phyloP scores from a whole-genome alignment of 2,888 invertebrate species.

The Rhagonycha lutea region DNA sequence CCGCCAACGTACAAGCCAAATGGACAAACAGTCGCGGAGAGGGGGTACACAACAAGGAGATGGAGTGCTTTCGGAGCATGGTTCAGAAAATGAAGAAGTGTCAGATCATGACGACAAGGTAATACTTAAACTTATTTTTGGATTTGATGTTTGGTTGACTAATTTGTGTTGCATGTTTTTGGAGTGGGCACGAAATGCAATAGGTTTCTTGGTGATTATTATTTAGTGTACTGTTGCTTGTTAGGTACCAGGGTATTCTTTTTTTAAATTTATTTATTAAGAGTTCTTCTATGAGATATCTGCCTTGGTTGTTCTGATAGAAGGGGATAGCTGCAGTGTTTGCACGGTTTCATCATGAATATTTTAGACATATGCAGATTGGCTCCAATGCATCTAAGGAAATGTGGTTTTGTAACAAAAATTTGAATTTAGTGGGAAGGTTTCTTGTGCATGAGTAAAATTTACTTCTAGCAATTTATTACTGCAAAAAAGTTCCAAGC shows the following conservation, averaged over 20 bases:
- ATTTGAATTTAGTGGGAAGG: background rate
- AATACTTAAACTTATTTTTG: slow-evolving; percentile 35
- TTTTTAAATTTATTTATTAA: background rate
- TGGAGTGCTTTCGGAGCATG: slow-evolving; percentile 74
- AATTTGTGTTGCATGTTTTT: background rate
- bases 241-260: background rate
- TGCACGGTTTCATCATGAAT: background rate
- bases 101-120: slow-evolving; percentile 92
- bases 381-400: background rate
- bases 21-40: slow-evolving; percentile 83
- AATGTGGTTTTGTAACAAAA: background rate
- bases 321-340: background rate
- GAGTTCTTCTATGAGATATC: background rate
- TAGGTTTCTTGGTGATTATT: background rate
- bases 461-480: background rate
- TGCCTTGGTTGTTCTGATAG: background rate
- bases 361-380: background rate
- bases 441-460: background rate
- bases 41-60: slow-evolving; percentile 71
- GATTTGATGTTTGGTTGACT: background rate
- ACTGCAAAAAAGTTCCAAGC: background rate
- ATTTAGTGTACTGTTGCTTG: background rate
- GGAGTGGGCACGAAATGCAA: background rate
- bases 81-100: slow-evolving; percentile 80
- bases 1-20: slow-evolving; percentile 86